Evolutionary conservation across 2,113 vertebrate species (phyloP).

Genomic region (human): DNA sequence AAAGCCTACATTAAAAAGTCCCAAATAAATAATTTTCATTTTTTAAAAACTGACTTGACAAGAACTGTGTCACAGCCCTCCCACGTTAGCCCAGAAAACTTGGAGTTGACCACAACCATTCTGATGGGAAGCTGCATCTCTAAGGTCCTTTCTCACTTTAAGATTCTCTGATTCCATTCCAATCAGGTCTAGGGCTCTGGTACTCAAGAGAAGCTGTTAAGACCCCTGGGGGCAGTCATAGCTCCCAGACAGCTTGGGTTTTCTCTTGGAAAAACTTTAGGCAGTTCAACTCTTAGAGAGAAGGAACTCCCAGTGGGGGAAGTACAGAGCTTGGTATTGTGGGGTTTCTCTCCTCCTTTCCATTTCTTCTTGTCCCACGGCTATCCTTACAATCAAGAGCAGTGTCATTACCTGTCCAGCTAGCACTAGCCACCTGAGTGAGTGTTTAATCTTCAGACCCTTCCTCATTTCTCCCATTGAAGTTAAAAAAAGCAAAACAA

Average conservation of each 20-base stretch:
- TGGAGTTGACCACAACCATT: background rate
- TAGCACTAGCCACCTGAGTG: background rate
- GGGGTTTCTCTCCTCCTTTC: background rate
- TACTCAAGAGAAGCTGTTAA: background rate
- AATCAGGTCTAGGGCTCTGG: background rate
- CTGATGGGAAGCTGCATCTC: background rate
- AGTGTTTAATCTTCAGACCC: background rate
- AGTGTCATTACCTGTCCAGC: background rate
- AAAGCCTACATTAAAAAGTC: constrained; percentile 4
- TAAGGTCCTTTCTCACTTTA: background rate
- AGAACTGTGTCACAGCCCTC: background rate
- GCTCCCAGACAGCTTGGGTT: background rate
- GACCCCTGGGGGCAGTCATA: background rate
- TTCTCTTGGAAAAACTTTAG: constrained; percentile 14
- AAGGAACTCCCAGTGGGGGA: background rate
- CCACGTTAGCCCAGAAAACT: background rate
- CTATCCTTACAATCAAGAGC: background rate
- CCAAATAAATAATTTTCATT: background rate
- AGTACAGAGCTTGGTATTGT: background rate
- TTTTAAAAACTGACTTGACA: background rate
- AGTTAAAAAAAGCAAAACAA: background rate
- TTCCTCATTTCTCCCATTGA: background rate
- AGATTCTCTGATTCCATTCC: constrained; percentile 1
- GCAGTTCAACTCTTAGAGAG: background rate
- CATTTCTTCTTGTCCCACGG: background rate